Conservation (phyloP, 2,888 invertebrate species). For the Stenodera caucasica region DNA sequence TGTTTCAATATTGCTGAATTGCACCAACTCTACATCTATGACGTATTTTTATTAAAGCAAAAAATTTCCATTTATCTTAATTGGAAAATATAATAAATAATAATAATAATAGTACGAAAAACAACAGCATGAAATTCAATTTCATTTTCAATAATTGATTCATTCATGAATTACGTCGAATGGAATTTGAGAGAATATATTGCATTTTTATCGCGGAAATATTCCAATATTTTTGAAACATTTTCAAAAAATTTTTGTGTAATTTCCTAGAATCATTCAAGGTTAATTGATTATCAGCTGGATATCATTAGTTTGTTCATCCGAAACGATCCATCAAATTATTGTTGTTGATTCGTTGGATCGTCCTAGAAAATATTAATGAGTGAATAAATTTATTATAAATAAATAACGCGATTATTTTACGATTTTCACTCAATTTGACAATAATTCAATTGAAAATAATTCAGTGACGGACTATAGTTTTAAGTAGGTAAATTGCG, state of each 20-base stretch:
- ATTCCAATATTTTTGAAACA: neutral
- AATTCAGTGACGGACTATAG: neutral
- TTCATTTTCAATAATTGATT: too few species aligned
- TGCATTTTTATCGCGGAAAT: neutral
- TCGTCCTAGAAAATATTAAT: neutral
- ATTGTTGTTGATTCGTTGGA: too few species aligned
- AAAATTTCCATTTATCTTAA: neutral
- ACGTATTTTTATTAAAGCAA: neutral
- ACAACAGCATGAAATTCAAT: neutral
- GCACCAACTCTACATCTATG: neutral
- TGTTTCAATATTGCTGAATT: neutral
- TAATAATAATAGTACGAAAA: neutral
- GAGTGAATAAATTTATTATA: neutral
- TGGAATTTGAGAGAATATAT: neutral
- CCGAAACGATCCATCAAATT: too few species aligned
- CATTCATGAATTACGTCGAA: neutral
- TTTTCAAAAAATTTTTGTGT: too few species aligned
- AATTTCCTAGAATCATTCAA: too few species aligned
- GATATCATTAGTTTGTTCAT: too few species aligned
- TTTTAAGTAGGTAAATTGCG: neutral
- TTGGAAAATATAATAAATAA: neutral
- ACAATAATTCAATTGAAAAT: neutral
- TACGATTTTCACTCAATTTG: neutral
- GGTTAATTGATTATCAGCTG: too few species aligned
- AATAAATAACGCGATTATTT: neutral